These are phyloP conservation scores for Lithophane leautieri DNA, from an alignment of 2,888 invertebrate species.

Conservation along the genomic window DNA sequence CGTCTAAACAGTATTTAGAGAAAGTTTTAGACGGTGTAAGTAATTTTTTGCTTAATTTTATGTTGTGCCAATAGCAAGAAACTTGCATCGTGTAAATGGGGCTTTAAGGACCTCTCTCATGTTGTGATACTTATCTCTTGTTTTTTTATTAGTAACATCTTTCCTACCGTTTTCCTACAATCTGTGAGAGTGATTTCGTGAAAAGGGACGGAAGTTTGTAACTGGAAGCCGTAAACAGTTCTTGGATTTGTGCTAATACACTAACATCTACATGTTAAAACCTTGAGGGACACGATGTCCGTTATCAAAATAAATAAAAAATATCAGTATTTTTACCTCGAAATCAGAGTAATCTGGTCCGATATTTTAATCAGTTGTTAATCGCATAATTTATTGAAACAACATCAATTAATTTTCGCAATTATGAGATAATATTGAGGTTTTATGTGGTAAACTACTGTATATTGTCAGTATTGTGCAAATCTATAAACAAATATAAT, in stretches of 20 bases:
- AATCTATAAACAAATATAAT: background rate
- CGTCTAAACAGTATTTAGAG: background rate
- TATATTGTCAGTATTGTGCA: background rate
- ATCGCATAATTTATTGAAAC: conserved; percentile 34
- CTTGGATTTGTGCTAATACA: background rate
- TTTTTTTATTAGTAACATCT: too few species aligned
- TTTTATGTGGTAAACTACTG: conserved; percentile 5
- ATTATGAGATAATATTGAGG: conserved; percentile 16
- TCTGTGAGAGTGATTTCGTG: too few species aligned
- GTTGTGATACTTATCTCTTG: too few species aligned
- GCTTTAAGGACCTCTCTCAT: background rate
- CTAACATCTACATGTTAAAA: background rate
- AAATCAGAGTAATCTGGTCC: conserved; percentile 26
- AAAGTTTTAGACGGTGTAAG: background rate
- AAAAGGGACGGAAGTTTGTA: too few species aligned
- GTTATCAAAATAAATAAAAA: background rate
- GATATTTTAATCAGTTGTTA: conserved; percentile 6
- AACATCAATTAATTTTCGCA: conserved; percentile 25
- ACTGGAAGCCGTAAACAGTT: background rate
- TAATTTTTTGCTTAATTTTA: background rate
- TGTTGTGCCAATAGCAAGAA: background rate
- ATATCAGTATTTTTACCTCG: background rate
- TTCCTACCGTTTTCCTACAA: too few species aligned
- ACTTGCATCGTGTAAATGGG: background rate
- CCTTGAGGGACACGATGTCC: background rate